Conservation (phyloP, 2,113 vertebrate species). For the Laticauda colubrina region DNA sequence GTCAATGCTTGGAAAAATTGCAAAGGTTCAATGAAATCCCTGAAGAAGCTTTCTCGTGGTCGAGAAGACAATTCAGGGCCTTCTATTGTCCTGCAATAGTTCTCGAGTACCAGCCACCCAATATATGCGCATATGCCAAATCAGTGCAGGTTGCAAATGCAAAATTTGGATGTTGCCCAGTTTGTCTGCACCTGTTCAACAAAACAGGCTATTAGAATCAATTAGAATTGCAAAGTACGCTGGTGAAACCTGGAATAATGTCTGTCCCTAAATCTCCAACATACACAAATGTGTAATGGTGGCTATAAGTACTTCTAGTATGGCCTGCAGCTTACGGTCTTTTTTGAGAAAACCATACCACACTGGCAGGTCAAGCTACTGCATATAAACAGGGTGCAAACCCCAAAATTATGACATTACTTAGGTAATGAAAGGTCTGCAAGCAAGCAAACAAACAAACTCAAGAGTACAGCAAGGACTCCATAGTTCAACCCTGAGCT, state of each 20-base stretch:
- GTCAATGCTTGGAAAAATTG: neutral
- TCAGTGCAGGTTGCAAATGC: neutral
- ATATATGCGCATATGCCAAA: neutral
- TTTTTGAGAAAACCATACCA: neutral
- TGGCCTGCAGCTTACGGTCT: neutral
- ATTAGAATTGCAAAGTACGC: neutral
- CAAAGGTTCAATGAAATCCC: neutral
- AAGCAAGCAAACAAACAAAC: neutral
- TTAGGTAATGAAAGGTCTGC: neutral
- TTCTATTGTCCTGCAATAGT: neutral
- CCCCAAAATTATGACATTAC: neutral
- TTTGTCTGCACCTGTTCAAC: neutral
- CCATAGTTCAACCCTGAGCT: neutral
- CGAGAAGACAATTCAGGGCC: neutral
- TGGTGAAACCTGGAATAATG: neutral
- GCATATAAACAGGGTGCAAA: neutral
- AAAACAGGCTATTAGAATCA: neutral
- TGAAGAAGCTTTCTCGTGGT: neutral
- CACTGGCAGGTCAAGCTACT: neutral
- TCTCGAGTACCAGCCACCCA: neutral
- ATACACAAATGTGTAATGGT: neutral
- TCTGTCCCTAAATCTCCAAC: neutral
- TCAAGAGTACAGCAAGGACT: neutral
- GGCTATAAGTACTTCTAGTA: neutral
- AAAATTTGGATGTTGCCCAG: neutral